A percentile compares a stretch with the other conserved stretches of the same genome.
phyloP scores from a whole-genome alignment of 2,113 vertebrate species.

The Genyomyrus donnyi region DNA sequence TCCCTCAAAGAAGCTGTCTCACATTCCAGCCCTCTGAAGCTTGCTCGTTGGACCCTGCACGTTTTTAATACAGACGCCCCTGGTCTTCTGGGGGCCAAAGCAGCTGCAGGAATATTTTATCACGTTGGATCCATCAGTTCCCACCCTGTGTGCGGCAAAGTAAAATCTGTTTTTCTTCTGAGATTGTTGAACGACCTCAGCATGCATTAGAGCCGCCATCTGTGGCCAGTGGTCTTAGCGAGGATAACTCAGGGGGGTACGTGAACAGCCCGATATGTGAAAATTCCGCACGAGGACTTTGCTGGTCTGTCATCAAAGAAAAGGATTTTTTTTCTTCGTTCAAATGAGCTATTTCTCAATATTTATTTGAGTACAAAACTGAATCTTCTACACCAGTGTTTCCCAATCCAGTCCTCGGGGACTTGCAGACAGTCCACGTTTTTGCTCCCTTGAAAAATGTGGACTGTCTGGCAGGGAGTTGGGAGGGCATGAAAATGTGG shows the following conservation, averaged over 20 bases:
- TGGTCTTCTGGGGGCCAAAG: conserved; percentile 67
- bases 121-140: conserved; percentile 51
- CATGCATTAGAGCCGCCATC: not conserved
- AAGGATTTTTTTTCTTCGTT: not conserved
- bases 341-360: not conserved
- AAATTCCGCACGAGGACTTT: not conserved
- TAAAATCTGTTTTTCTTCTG: conserved; percentile 13
- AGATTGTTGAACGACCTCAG: not conserved
- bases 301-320: conserved; percentile 7
- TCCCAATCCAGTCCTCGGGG: not conserved
- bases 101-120: conserved; percentile 63
- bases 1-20: conserved; percentile 66
- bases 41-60: conserved; percentile 72
- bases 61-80: conserved; percentile 96
- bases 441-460: not conserved
- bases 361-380: not conserved
- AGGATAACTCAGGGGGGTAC: not conserved
- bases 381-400: not conserved
- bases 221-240: not conserved
- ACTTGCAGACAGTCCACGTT: not conserved
- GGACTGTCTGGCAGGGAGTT: not conserved
- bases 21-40: conserved; percentile 79
- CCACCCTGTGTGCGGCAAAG: conserved; percentile 19
- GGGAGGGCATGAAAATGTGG: not conserved
- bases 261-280: not conserved